These are phyloP conservation scores for Enteromius thamalakanensis DNA, from an alignment of 2,797 vertebrate species.

Conservation along the genomic window DNA sequence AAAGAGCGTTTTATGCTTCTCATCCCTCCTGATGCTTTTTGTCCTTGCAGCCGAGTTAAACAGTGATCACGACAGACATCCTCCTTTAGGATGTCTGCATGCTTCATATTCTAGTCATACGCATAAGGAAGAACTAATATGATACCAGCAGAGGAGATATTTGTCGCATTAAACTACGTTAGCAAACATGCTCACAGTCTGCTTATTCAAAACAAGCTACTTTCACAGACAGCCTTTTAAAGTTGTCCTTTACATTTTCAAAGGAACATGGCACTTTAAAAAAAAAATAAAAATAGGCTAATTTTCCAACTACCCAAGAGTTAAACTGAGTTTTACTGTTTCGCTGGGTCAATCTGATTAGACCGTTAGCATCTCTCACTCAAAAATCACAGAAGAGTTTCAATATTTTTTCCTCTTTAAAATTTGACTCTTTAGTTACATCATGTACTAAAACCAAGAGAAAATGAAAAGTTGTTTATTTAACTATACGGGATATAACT, in stretches of 20 bases:
- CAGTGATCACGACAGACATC: conserved; percentile 47
- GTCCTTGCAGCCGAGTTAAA: conserved; percentile 48
- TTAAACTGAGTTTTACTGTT: no score
- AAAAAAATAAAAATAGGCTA: no score
- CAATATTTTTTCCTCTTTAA: no score
- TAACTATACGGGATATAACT: no score
- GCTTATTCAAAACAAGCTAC: neutral
- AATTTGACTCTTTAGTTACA: no score
- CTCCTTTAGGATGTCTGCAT: conserved; percentile 22
- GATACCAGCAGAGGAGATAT: conserved; percentile 15
- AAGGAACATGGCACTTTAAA: no score
- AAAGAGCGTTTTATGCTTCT: conserved; percentile 54
- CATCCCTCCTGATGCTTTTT: conserved; percentile 52
- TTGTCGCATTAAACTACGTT: conserved; percentile 27
- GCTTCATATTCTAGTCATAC: neutral
- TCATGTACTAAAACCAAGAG: no score
- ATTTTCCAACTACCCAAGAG: no score
- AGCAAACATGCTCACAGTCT: neutral
- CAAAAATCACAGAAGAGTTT: no score
- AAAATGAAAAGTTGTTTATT: no score
- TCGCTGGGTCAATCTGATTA: no score
- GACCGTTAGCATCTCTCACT: no score
- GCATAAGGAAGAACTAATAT: neutral
- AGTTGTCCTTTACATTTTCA: neutral
- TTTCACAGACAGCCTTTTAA: neutral